A percentile compares a stretch with the other conserved stretches of the same genome.
phyloP scores from a whole-genome alignment of 1,140 invertebrate species.

The Platyscapa corneri region DNA sequence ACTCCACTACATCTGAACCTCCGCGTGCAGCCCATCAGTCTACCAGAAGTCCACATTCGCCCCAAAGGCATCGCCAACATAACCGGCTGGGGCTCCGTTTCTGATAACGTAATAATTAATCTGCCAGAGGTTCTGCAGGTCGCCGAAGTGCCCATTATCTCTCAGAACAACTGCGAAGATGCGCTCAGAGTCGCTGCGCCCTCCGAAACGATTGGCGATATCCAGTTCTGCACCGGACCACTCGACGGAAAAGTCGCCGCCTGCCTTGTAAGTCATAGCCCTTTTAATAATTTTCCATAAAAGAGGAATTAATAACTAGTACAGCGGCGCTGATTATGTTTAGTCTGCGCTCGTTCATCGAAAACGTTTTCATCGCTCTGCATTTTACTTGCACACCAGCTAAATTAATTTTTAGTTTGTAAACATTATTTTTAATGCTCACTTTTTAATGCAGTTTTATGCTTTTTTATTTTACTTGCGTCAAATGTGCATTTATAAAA shows the following conservation, averaged over 20 bases:
- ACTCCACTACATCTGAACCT: slow-evolving; percentile 75
- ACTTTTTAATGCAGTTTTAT: too few relatives aligned
- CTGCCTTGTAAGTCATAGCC: slow-evolving; percentile 75
- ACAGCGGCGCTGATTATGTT: too few relatives aligned
- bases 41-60: slow-evolving; percentile 65
- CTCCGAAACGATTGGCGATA: slow-evolving; percentile 58
- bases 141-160: slow-evolving; percentile 59
- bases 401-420: too few relatives aligned
- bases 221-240: slow-evolving; percentile 80
- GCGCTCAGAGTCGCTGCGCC: slow-evolving; percentile 51
- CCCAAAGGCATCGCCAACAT: slow-evolving; percentile 66
- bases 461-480: too few relatives aligned
- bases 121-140: slow-evolving; percentile 59
- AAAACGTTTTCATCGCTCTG: too few relatives aligned
- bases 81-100: slow-evolving; percentile 74
- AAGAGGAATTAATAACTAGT: too few relatives aligned
- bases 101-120: slow-evolving; percentile 35
- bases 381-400: too few relatives aligned
- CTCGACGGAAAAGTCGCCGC: slow-evolving; percentile 75
- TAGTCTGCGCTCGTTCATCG: too few relatives aligned
- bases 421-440: too few relatives aligned
- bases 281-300: too few relatives aligned
- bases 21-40: slow-evolving; percentile 72
- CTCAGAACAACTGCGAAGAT: slow-evolving; percentile 53
- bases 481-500: too few relatives aligned